Conservation (phyloP, 2,888 invertebrate genomes). For the Apocheima hispidaria region DNA sequence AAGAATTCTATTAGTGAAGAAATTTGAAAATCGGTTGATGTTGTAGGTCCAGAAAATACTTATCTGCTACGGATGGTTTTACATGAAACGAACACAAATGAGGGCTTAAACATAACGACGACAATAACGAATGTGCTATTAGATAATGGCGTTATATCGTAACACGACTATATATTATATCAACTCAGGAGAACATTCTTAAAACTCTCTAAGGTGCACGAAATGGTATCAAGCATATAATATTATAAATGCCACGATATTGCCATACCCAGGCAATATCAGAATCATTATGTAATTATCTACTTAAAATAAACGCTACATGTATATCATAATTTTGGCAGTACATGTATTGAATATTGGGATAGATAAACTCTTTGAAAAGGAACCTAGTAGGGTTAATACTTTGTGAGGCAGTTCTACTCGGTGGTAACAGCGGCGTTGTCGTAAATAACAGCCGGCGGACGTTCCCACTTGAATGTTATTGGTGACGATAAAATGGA, state of each 20-base stretch:
- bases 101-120: constrained; percentile 9
- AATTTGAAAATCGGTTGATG: too few species aligned
- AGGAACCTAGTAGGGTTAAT: neutral
- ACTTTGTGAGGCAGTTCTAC: neutral
- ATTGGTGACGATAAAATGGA: constrained; percentile 26
- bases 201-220: neutral
- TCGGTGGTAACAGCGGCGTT: constrained; percentile 10
- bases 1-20: too few species aligned
- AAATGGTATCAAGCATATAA: too few species aligned
- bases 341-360: too few species aligned
- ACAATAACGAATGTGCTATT: constrained; percentile 22
- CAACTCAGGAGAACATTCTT: neutral
- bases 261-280: too few species aligned
- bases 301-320: too few species aligned
- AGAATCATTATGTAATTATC: too few species aligned
- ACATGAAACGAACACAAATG: constrained; percentile 18
- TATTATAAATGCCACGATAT: too few species aligned
- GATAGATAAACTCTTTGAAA: too few species aligned
- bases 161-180: constrained; percentile 4
- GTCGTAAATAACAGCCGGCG: constrained; percentile 23
- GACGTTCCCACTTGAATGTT: constrained; percentile 15
- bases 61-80: too few species aligned
- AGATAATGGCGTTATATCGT: constrained; percentile 28
- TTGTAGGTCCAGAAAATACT: too few species aligned
- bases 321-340: too few species aligned